A percentile compares a stretch with the other conserved stretches of the same genome.
Evolutionary conservation across 35 echinoderm and acorn worm genomes (phyloP).

Genomic region (Apostichopus californicus): DNA sequence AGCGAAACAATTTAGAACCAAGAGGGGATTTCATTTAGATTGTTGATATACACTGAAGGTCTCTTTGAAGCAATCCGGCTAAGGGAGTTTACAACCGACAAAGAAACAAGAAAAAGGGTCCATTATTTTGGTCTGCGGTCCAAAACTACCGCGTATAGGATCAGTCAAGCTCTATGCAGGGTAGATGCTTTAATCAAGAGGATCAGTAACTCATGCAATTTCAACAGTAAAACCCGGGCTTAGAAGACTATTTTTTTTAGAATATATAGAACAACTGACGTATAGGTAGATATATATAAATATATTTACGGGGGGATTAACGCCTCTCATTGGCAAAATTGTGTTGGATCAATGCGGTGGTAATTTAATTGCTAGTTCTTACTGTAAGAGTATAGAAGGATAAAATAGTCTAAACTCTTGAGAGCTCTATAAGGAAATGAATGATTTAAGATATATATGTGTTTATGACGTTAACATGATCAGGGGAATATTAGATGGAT

Average conservation of each 20-base stretch:
- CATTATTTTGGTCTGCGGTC: not conserved
- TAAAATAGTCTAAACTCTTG: too few relatives aligned
- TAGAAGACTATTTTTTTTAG: not conserved
- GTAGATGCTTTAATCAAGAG: not conserved
- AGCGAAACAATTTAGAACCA: conserved; percentile 34
- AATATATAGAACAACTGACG: not conserved
- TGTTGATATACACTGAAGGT: not conserved
- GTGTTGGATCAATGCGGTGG: not conserved
- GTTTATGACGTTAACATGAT: not conserved
- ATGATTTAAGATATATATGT: not conserved
- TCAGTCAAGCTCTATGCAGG: too few relatives aligned
- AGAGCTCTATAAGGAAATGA: not conserved
- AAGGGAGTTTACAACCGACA: conserved; percentile 8
- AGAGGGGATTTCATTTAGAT: conserved; percentile 39
- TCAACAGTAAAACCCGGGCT: not conserved
- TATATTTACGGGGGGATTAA: too few relatives aligned
- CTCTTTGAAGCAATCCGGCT: conserved; percentile 32
- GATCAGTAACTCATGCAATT: not conserved
- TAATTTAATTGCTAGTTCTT: conserved; percentile 10
- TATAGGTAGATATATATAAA: not conserved
- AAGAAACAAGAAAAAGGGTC: not conserved
- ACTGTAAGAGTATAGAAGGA: not conserved
- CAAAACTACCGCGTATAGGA: not conserved
- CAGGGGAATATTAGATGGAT: too few relatives aligned
- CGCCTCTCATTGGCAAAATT: too few relatives aligned